phyloP scores from a whole-genome alignment of 2,113 vertebrate species.

The Tursiops truncatus region DNA sequence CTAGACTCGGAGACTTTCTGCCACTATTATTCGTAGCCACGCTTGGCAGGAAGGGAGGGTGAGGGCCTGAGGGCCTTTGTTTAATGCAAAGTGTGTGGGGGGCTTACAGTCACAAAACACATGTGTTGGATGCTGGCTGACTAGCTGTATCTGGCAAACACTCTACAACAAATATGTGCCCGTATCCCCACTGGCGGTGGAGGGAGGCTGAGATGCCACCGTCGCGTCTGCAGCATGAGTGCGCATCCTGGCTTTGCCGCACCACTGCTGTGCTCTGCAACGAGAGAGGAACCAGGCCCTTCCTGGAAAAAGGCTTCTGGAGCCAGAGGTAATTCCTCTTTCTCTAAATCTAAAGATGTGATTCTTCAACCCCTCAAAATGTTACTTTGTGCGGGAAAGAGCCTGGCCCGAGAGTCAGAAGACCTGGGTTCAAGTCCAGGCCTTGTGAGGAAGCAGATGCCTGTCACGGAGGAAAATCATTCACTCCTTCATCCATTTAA shows the following conservation, averaged over 20 bases:
- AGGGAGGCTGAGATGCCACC: fast-evolving
- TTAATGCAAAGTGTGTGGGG: neutral
- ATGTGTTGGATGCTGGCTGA: fast-evolving
- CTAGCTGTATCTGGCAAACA: neutral
- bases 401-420: neutral
- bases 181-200: fast-evolving
- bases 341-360: neutral
- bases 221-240: neutral
- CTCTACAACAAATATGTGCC: fast-evolving
- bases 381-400: neutral
- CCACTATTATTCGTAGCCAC: neutral
- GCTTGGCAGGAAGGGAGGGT: slow-evolving; percentile 40
- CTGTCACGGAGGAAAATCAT: neutral
- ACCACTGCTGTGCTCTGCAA: neutral
- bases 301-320: neutral
- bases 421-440: neutral
- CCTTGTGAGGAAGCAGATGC: neutral
- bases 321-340: neutral
- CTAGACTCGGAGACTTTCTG: neutral
- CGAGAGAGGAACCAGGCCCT: neutral
- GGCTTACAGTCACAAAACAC: neutral
- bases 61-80: neutral
- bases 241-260: neutral
- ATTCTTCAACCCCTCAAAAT: neutral
- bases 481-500: neutral